Percentiles rank a stretch among this genome's conserved stretches.
Evolutionary conservation across 2,113 vertebrate genomes (phyloP).

Genomic region (Eonycteris spelaea): DNA sequence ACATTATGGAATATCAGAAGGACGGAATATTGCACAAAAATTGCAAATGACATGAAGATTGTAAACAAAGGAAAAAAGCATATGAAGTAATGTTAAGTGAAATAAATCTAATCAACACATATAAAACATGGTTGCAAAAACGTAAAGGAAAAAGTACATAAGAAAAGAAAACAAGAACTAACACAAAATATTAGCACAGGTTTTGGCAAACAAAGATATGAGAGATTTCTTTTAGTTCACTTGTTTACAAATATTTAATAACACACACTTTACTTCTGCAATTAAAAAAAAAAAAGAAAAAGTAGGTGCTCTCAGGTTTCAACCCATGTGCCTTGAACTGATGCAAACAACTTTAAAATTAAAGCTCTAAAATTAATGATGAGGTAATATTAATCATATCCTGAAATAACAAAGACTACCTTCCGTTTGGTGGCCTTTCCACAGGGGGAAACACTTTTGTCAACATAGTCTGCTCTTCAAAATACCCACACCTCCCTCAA

Average conservation of each 20-base stretch:
- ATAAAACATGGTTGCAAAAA: not conserved
- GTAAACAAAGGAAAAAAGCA: not conserved
- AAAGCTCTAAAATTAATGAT: slow-evolving; percentile 80
- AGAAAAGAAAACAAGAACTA: not conserved
- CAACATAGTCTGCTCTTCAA: slow-evolving; percentile 43
- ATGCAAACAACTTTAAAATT: slow-evolving; percentile 58
- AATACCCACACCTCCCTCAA: slow-evolving; percentile 64
- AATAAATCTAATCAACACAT: not conserved
- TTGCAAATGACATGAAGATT: not conserved
- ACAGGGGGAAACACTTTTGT: slow-evolving; percentile 55
- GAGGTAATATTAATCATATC: slow-evolving; percentile 80
- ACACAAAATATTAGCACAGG: not conserved
- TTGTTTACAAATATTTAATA: not conserved
- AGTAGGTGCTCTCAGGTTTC: not conserved
- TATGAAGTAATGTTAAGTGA: not conserved
- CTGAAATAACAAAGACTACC: slow-evolving; percentile 78
- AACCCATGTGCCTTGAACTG: slow-evolving; percentile 8
- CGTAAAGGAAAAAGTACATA: not conserved
- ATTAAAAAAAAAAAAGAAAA: not conserved
- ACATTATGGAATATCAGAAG: not conserved
- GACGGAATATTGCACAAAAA: not conserved
- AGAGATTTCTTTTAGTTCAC: not conserved
- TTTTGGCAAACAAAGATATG: not conserved
- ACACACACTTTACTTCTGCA: not conserved
- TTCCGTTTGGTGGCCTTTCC: slow-evolving; percentile 75